Percentiles rank a stretch among this genome's conserved stretches.
phyloP scores from a whole-genome alignment of 2,797 vertebrate genomes.

The Eptatretus atami region DNA sequence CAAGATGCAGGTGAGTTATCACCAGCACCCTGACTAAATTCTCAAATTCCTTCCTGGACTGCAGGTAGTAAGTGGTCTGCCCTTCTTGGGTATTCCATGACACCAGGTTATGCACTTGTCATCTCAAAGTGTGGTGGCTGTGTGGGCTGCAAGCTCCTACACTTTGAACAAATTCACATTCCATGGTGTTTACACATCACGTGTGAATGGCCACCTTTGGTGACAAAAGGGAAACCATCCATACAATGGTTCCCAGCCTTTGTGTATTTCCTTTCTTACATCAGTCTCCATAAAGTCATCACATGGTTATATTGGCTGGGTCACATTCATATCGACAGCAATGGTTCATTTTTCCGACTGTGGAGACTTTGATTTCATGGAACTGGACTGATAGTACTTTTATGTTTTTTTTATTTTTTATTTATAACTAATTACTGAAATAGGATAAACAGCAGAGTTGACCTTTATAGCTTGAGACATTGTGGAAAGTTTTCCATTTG shows the following conservation, averaged over 20 bases:
- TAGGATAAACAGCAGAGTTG: background rate
- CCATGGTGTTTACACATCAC: too few relatives aligned
- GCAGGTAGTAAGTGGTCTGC: too few relatives aligned
- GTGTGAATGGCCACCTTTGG: too few relatives aligned
- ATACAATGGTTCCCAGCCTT: background rate
- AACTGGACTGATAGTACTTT: background rate
- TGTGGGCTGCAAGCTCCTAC: background rate
- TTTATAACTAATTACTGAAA: background rate
- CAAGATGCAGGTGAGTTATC: too few relatives aligned
- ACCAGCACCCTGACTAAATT: too few relatives aligned
- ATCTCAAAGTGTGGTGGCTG: too few relatives aligned
- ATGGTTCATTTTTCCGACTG: background rate
- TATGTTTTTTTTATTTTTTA: background rate
- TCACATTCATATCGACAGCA: constrained; percentile 2
- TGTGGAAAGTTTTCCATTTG: too few relatives aligned
- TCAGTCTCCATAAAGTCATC: background rate
- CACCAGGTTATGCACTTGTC: too few relatives aligned
- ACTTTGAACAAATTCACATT: background rate
- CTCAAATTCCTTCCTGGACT: too few relatives aligned
- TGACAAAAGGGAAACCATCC: background rate
- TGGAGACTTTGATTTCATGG: too few relatives aligned
- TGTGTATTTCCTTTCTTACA: background rate
- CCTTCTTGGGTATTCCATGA: too few relatives aligned
- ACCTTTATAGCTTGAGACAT: background rate
- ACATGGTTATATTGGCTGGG: background rate